Evolutionary conservation across 2,797 vertebrate species (phyloP).

Genomic region (Chloroceryle inda): DNA sequence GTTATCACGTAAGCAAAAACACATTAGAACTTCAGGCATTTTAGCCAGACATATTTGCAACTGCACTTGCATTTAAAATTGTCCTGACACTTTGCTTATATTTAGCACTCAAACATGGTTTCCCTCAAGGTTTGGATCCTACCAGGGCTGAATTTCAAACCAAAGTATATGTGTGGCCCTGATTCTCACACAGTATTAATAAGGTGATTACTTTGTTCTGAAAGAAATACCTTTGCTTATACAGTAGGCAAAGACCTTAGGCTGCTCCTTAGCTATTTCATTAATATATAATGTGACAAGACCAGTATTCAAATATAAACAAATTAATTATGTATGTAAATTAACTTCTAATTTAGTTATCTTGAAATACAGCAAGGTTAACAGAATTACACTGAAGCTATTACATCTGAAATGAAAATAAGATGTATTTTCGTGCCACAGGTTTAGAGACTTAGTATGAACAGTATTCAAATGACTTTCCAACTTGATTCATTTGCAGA

Average conservation of each 20-base stretch:
- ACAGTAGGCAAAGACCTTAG: background rate
- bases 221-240: background rate
- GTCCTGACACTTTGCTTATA: background rate
- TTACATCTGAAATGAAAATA: conserved; percentile 58
- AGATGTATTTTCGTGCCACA: conserved; percentile 35
- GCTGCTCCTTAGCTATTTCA: background rate
- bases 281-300: conserved; percentile 42
- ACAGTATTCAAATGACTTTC: conserved; percentile 7
- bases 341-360: conserved; percentile 56
- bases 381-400: conserved; percentile 42
- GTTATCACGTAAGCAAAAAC: background rate
- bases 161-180: background rate
- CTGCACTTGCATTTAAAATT: background rate
- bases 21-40: background rate
- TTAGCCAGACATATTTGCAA: background rate
- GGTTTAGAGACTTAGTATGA: conserved; percentile 20
- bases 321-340: conserved; percentile 59
- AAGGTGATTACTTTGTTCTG: background rate
- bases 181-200: background rate
- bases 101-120: background rate
- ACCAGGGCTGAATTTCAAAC: background rate
- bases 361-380: conserved; percentile 49
- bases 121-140: background rate
- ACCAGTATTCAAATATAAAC: conserved; percentile 34
- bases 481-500: conserved; percentile 12